Evolutionary conservation across 2,113 vertebrate species (phyloP), one percentile per base, ranked within the genome.

Genomic region (Brachyhypopomus gauderio): DNA sequence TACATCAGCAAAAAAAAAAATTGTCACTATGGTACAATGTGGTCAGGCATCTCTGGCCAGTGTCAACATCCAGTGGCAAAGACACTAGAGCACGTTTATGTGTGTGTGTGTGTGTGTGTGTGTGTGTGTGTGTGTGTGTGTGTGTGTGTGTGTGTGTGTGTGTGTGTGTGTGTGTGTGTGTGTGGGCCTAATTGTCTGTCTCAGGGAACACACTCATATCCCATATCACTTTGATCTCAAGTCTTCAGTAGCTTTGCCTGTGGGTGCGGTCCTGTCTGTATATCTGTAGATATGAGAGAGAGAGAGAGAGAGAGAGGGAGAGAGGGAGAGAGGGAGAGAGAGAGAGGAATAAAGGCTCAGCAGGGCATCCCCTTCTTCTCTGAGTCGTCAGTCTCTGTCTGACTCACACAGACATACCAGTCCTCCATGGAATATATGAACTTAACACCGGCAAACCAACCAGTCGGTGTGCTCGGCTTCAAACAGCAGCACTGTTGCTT

Each of bases 131-230:
- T 11, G 5, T 45, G 41, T 5, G 41, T 45, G 41, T 45, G 41
- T 45, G 41, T 6, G 9, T 8, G 41, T 5, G 41, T 19, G 16
- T 58, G 56, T 58, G 23, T 19, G 7, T 22, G 19, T 11, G 6
- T 2, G 67, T 41, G 67, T 45, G 34, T 71, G 36, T 22, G 17
- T 41, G 67, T 45, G 36, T 22, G 58, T 60, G 19, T 60, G 58
- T 60, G 58, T 9, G n/a, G 58, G 14, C 30, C 30, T 20, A 71
- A 71, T 45, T 71, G 67, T 71, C 36, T 71, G 67, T 71, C 67
- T 45, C 58, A n/a, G 3, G 58, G n/a, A 60, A 60, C 58, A 60
- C 58, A 60, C 58, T 60, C 67, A 34, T 38, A 45, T 71, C 19
- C 17, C 67, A 20, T 45, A 34, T 41, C 19, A 9, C 36, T 71